Base-by-base conservation (phyloP, 2,113 vertebrate genomes). In the Psittacula cyanocephala region DNA sequence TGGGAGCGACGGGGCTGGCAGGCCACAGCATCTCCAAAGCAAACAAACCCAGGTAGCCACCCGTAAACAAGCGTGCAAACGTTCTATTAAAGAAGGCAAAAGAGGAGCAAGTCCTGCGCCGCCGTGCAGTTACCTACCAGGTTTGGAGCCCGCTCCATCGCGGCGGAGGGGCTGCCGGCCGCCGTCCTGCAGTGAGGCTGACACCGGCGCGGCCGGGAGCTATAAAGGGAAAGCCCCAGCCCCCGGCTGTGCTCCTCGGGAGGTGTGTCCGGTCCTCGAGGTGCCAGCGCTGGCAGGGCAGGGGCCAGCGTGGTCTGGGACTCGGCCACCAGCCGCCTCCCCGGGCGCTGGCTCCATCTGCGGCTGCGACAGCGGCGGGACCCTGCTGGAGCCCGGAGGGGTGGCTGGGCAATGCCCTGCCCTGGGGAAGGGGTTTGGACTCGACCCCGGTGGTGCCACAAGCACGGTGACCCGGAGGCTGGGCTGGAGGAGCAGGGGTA, bases 221-320 rank as follows among this genome's bases (percentile, higher is more conserved):
- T 97, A 96, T 89, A 97, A 96, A 94, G 76, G 90, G 95, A 91
- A 97, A 97, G 95, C 95, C 89, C 57, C 96, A 94, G 52, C 94
- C 94, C 93, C 71, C 12, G 19, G 86, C 90, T 88, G 35, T 29
- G 47, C 88, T 76, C 64, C 0, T 37, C 74, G 68, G 46, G 94
- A 97, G 96, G 97, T 97, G 96, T 97, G 96, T 95, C 95, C 16
- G 49, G 81, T 95, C 86, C 94, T 91, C 31, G 49, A 75, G 96
- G 94, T 97, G 95, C 95, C 96, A 89, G 43, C 39, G 91, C 92
- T 47, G 69, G 62, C 96, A 78, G 96, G 94, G 91, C 89, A 41
- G 90, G 76, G 80, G 82, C 84, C 93, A 86, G 89, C 6, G 59
- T 71, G 93, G 91, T 74, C 94, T 97, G 96, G 89, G 95, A 50